These are phyloP conservation scores for Drosophila leonis DNA, from an alignment of 2,888 invertebrate genomes.

Conservation along the genomic window DNA sequence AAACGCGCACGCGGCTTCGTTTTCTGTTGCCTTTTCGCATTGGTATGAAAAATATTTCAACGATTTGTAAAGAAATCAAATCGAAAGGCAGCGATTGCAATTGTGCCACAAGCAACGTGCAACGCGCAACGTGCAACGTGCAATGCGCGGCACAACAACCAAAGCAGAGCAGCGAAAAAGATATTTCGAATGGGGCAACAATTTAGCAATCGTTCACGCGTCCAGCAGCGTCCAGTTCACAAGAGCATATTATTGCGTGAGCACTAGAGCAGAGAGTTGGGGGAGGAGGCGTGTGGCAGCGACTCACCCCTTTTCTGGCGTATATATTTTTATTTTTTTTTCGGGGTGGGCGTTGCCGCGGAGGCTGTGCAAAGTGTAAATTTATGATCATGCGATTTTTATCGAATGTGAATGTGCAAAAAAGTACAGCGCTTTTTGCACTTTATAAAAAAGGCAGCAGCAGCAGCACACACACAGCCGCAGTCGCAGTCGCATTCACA, in stretches of 20 bases:
- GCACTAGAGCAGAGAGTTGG: slow-evolving; percentile 13
- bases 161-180: slow-evolving; percentile 26
- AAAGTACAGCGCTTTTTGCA: slow-evolving; percentile 80
- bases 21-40: slow-evolving; percentile 33
- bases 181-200: slow-evolving; percentile 53
- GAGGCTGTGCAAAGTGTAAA: slow-evolving; percentile 85
- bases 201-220: slow-evolving; percentile 82
- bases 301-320: slow-evolving; percentile 50
- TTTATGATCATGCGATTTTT: slow-evolving; percentile 85
- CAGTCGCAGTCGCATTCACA: slow-evolving; percentile 14
- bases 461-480: slow-evolving; percentile 9
- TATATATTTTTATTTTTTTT: slow-evolving; percentile 11
- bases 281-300: neutral
- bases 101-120: slow-evolving; percentile 63
- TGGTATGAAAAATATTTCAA: slow-evolving; percentile 72
- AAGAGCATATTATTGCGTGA: slow-evolving; percentile 58
- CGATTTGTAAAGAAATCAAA: slow-evolving; percentile 75
- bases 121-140: slow-evolving; percentile 7
- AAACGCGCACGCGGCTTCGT: slow-evolving; percentile 73
- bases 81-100: slow-evolving; percentile 70
- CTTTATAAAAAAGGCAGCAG: slow-evolving; percentile 72
- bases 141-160: neutral
- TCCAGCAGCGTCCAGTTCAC: slow-evolving; percentile 71
- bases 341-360: slow-evolving; percentile 80
- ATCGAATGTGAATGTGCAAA: slow-evolving; percentile 80